Base-by-base conservation (phyloP, 2,888 invertebrate genomes). In the Dioctria rufipes region DNA sequence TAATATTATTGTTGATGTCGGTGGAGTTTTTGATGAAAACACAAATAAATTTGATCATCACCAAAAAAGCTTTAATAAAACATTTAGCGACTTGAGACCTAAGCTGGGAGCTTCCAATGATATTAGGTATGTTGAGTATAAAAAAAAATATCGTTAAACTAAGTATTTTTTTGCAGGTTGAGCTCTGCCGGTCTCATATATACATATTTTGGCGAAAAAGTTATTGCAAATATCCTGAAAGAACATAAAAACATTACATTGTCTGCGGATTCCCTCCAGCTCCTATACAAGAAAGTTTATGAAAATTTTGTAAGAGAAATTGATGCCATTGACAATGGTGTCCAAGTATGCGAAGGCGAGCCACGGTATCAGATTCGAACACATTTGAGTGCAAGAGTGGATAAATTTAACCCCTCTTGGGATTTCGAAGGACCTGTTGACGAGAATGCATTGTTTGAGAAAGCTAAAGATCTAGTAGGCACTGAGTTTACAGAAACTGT, bases 281-380 rank as follows among this genome's bases (percentile, higher is more conserved):
- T 90, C 0, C 89, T 95, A 11, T 96, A 91, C 85, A 90, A 91
- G 83, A 92, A 93, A 87, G 91, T 99, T 0, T 99, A 99, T 88
- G 93, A 95, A 83, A 92, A 92, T 81, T 95, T 99, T 80, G 93
- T 99, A 11, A 94, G 95, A 90, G 98, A 98, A 91, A 92, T 99
- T 81, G 99, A 99, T 90, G 99, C 95, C 0, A 95, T 98, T 80
- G 99, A 99, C 88, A 99, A 99, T 90, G 99, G 99, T n/a, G 91
- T 98, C 0, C 93, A 94, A 0, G 94, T 95, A 91, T 92, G 92
- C 83, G 92, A 93, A 61, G 94, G 92, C 2, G 93, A 94, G 85
- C 93, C 94, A 0, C 90, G 89, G 46, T 98, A 97, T 87, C 91
- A 91, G 83, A 95, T 98, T n/a, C 91, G 92, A 2, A 96, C 98